Evolutionary conservation across 2,888 invertebrate species (phyloP).

Genomic region (Agrotis ipsilon): DNA sequence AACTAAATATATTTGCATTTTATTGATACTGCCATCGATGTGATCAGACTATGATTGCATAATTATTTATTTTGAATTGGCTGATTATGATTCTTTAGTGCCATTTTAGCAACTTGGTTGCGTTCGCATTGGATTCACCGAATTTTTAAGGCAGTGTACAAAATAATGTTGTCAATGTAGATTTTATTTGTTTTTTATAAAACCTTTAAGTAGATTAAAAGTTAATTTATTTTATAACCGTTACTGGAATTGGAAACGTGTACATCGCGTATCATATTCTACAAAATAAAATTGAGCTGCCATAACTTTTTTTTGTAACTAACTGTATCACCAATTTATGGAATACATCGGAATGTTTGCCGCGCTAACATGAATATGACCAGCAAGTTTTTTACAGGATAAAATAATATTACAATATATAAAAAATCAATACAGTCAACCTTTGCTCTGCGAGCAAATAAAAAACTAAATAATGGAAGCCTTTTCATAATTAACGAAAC

Average conservation of each 20-base stretch:
- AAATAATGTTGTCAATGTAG: neutral
- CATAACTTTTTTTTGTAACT: slow-evolving; percentile 11
- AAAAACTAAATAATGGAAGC: slow-evolving; percentile 66
- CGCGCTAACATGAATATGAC: slow-evolving; percentile 8
- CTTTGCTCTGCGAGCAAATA: slow-evolving; percentile 58
- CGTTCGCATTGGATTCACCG: no score
- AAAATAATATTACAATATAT: slow-evolving; percentile 6
- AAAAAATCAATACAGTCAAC: slow-evolving; percentile 23
- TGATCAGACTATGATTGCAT: no score
- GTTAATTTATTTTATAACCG: slow-evolving; percentile 31
- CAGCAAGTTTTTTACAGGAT: neutral
- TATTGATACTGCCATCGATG: no score
- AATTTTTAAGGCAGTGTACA: neutral
- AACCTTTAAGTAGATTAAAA: slow-evolving; percentile 15
- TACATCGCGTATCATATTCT: slow-evolving; percentile 16
- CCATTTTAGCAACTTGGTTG: no score
- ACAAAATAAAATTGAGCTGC: slow-evolving; percentile 30
- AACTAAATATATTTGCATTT: no score
- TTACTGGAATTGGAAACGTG: neutral
- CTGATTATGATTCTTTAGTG: no score
- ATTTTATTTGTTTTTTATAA: neutral
- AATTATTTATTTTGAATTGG: no score
- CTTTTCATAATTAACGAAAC: slow-evolving; percentile 76
- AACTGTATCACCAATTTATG: slow-evolving; percentile 31
- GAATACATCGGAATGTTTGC: neutral